Base-by-base conservation (phyloP, 1,140 invertebrate genomes). In the Drosophila fuyamai region DNA sequence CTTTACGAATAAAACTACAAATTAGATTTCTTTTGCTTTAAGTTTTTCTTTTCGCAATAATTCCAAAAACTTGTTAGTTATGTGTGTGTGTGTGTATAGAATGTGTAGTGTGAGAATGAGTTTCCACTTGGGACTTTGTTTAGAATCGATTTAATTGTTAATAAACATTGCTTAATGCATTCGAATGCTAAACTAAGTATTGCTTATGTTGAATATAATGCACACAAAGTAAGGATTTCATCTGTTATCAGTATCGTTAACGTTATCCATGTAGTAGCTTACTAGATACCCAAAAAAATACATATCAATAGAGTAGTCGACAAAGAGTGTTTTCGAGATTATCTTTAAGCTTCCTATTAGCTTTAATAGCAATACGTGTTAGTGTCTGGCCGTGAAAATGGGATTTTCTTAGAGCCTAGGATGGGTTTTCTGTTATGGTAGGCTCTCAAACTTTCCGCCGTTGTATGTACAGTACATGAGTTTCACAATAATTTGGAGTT, bases 161-260 rank as follows among this genome's bases (percentile, higher is more conserved):
- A 58, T 74, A 77, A 76, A 77, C 66, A 73, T 71, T 55, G 50
- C 75, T 75, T 79, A 66, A 59, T 57, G 57, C 59, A 58, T 60
- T 65, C 55, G 61, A 76, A 79, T 63, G 76, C 77, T 80, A 85
- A 84, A 77, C 60, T 54, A 81, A 70, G 67, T 84, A 84, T 85
- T 85, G 82, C 82, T 85, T 86, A 67, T 76, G 36, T 85, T 70
- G 61, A 73, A 79, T 78, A 51, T 76, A 75, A 76, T 76, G 67
- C 68, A 73, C 41, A 76, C 48, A 43, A 54, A 54, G 50, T 70
- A 70, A 68, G 65, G 47, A 50, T 71, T 13, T 29, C 35, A 14
- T 54, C 36, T 65, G 16, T 23, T 44, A 47, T 61, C 43, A 41
- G 36, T 44, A 68, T 38, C 27, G 41, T 13, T 50, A 51, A 27